Conservation (phyloP, 2,888 invertebrate genomes). For the Blastobasis adustella region DNA sequence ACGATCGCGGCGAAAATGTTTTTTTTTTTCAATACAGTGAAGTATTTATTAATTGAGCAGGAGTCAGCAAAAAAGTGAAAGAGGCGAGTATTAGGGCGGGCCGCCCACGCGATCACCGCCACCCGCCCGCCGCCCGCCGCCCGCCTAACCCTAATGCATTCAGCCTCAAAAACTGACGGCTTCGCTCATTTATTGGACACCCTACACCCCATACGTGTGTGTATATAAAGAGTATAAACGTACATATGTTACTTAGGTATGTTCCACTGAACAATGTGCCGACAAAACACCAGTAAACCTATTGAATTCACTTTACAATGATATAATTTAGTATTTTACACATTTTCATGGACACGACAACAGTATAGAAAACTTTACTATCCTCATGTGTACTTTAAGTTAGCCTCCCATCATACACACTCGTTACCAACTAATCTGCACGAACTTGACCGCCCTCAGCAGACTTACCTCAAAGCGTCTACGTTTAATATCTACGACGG, state of each 20-base stretch:
- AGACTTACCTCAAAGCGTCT: no score
- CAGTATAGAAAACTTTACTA: no score
- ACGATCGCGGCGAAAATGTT: conserved; percentile 9
- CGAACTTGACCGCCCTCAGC: no score
- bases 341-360: no score
- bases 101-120: conserved; percentile 14
- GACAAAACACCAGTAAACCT: no score
- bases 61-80: conserved; percentile 32
- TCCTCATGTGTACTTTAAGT: no score
- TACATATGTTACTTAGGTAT: neutral
- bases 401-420: no score
- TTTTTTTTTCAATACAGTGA: conserved; percentile 14
- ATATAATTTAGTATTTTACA: no score
- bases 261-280: no score
- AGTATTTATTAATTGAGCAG: conserved; percentile 32
- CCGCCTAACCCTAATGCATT: conserved; percentile 10
- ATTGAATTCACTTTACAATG: no score
- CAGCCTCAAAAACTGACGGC: conserved; percentile 10
- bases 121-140: conserved; percentile 8
- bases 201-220: conserved; percentile 1
- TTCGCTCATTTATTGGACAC: conserved; percentile 8
- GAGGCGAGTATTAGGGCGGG: conserved; percentile 13
- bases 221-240: no score
- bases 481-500: neutral
- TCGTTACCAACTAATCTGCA: no score